Evolutionary conservation across 2,113 vertebrate genomes (phyloP).

Genomic region (Bubo blakistoni): DNA sequence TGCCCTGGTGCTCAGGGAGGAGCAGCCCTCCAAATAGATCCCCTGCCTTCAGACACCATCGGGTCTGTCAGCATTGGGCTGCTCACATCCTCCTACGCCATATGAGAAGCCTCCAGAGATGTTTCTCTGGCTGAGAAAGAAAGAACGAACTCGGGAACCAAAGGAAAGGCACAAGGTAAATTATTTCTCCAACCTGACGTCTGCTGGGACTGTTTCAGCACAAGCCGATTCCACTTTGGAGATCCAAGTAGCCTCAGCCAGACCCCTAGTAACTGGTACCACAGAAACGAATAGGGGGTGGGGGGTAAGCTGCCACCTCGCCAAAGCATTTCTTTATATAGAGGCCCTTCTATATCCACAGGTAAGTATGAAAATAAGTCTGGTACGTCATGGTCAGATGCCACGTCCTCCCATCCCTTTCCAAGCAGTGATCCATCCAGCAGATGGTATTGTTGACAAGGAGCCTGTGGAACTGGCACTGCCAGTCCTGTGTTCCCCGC

Average conservation of each 20-base stretch:
- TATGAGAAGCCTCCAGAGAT: not conserved
- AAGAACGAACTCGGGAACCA: not conserved
- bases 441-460: slow-evolving; percentile 61
- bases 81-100: not conserved
- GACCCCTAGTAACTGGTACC: not conserved
- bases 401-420: slow-evolving; percentile 12
- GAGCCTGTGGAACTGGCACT: slow-evolving; percentile 36
- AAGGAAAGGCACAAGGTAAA: not conserved
- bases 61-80: not conserved
- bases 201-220: not conserved
- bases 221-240: not conserved
- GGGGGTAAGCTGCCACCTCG: not conserved
- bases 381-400: not conserved
- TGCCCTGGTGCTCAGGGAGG: not conserved
- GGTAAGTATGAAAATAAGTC: slow-evolving; percentile 20
- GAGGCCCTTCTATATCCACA: not conserved
- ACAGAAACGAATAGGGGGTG: rapidly evolving
- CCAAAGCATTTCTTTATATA: not conserved
- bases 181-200: not conserved
- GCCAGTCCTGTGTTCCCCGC: not conserved
- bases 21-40: not conserved
- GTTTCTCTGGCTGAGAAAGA: not conserved
- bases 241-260: not conserved
- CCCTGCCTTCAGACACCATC: not conserved
- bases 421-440: slow-evolving; percentile 54